Evolutionary conservation across 1,140 invertebrate genomes (phyloP).

Genomic region (Pseudomyrmex pallidus): DNA sequence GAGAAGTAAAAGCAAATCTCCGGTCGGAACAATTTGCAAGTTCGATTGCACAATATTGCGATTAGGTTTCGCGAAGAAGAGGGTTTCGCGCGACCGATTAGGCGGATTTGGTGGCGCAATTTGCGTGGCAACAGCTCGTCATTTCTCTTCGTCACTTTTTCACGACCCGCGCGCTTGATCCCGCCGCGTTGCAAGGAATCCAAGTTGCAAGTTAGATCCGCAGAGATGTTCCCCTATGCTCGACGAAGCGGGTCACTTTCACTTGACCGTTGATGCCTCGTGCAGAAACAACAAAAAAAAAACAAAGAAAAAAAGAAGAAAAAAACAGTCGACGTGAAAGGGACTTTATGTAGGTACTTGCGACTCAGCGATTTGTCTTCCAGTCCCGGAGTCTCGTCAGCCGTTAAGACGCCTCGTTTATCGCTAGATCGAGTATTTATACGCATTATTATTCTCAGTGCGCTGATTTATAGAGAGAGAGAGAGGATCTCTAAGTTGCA

Average conservation of each 20-base stretch:
- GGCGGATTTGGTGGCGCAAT: conserved; percentile 46
- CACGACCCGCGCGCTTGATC: conserved; percentile 8
- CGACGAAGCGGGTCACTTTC: conserved; percentile 73
- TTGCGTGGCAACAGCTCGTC: conserved; percentile 9
- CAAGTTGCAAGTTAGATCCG: conserved; percentile 36
- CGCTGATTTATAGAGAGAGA: too few relatives aligned
- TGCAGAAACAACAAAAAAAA: conserved; percentile 16
- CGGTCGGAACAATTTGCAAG: conserved; percentile 28
- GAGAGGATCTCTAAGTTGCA: too few relatives aligned
- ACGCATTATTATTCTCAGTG: too few relatives aligned
- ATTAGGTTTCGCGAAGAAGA: conserved; percentile 6
- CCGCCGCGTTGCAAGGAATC: not conserved
- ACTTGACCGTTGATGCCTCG: conserved; percentile 70
- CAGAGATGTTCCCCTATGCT: conserved; percentile 35
- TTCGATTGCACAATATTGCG: conserved; percentile 22
- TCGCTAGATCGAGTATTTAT: not conserved
- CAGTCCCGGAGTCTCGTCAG: not conserved
- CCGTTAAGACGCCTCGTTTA: conserved; percentile 1
- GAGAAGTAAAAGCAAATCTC: conserved; percentile 49
- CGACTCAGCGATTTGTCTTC: conserved; percentile 46
- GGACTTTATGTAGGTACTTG: conserved; percentile 36
- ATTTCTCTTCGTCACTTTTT: conserved; percentile 31
- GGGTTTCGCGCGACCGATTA: conserved; percentile 10
- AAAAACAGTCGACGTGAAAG: conserved; percentile 36
- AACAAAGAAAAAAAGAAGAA: too few relatives aligned